Evolutionary conservation across 2,888 invertebrate species (phyloP), one percentile per base, ranked within the genome.

Genomic region (Patella pellucida): DNA sequence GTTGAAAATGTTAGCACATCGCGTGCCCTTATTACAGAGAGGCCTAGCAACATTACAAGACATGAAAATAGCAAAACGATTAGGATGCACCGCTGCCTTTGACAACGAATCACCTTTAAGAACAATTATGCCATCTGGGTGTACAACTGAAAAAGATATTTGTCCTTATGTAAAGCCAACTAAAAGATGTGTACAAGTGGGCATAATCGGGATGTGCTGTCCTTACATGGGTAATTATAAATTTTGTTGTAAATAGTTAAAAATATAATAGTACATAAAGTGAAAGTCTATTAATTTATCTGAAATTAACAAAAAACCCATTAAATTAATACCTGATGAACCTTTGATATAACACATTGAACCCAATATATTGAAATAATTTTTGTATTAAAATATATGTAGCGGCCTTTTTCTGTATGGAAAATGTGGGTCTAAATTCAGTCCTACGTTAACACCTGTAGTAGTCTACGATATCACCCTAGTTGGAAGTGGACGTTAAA

Each of bases 171-270:
- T 23, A 9, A 62, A 23, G 23, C 62, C 62, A 11, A 62, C 23
- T 11, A 62, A 9, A 15, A 62, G 23, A 62, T 62, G 62, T 62
- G 19, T 62, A 62, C 62, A 62, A 62, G 62, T 62, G 19, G 62
- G 62, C 11, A 62, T 62, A 23, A 62, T 62, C 62, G 62, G 62
- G 23, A 62, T 62, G 62, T 62, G 62, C 62, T 62, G 62, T 14
- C 62, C 62, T 19, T 62, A 62, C 14, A 23, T 23, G 11, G 62
- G 62, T 62, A 62, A 62, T 23, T 62, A 62, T 62, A 0, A 54
- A 16, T 16, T 54, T 54, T 41, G 9, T 3, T 27, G 27, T 27
- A 27, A 27, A 27, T 27, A 27, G 27, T 27, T 27, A 27, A 27
- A 27, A 27, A 27, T 41, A 41, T 41, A 41, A 5, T 41, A 41